These are phyloP conservation scores for Trematocara unimaculatum DNA, from an alignment of 2,113 vertebrate species.

Conservation along the genomic window DNA sequence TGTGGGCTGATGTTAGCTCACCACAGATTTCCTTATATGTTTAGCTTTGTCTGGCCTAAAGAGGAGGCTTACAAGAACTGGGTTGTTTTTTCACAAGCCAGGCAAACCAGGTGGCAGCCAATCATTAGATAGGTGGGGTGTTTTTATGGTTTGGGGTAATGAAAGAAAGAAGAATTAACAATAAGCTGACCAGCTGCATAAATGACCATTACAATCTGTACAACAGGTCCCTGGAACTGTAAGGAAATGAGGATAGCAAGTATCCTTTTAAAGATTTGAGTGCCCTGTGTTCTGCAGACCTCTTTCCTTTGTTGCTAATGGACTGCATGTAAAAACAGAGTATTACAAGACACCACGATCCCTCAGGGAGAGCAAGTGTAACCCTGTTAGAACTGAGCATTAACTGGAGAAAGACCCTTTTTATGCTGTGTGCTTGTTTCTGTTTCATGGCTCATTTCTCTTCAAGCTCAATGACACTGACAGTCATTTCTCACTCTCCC, in stretches of 20 bases:
- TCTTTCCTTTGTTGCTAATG: neutral
- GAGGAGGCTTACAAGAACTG: neutral
- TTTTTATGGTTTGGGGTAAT: neutral
- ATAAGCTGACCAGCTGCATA: neutral
- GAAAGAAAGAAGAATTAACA: neutral
- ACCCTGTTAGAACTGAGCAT: neutral
- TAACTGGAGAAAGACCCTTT: neutral
- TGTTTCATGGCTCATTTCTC: slow-evolving; percentile 12
- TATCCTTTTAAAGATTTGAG: neutral
- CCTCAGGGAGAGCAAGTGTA: neutral
- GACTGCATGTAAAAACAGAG: neutral
- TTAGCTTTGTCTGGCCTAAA: neutral
- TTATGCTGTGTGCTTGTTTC: neutral
- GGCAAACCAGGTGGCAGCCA: neutral
- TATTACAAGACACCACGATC: neutral
- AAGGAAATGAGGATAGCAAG: neutral
- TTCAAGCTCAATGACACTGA: slow-evolving; percentile 2
- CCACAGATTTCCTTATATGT: neutral
- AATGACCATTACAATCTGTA: neutral
- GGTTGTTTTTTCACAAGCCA: neutral
- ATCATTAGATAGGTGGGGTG: neutral
- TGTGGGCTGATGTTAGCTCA: neutral
- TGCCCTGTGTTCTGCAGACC: neutral
- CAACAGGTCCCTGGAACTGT: neutral
- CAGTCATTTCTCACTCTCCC: neutral